Evolutionary conservation across 1,140 invertebrate genomes (phyloP), one percentile per base, ranked within the genome.

Genomic region (Cotesia chilonis): DNA sequence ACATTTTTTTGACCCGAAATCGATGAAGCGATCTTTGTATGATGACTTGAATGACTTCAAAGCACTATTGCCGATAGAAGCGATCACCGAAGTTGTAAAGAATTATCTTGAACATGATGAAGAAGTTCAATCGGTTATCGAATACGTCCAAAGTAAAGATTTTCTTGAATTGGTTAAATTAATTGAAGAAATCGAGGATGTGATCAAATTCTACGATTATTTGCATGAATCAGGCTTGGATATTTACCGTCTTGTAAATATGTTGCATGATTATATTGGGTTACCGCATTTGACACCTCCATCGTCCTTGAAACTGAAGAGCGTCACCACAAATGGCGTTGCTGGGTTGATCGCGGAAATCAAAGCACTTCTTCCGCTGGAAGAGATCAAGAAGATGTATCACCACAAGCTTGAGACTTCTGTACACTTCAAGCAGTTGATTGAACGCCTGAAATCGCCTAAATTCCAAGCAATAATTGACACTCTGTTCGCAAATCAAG

Each of bases 331-430:
- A 14, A 68, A 74, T 12, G 76, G 78, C 52, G 14, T 80, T 4
- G 66, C 74, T 6, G 77, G 78, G 4, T 52, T 81, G 0, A 60
- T 80, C 3, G 36, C 76, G 0, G 77, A 80, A 17, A 70, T 80
- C 12, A 76, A 75, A 41, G 68, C 71, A 2, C 7, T 75, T 9
- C 28, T 82, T n/a, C 81, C 81, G 0, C 6, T 74, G 0, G 70
- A 78, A 0, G 67, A 80, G 4, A 78, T 82, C 36, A 55, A 72
- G 51, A 69, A 69, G 14, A 64, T 79, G 6, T 81, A 78, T 41
- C 0, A 80, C 0, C 35, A 81, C 6, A 82, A 82, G 74, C 41
- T 80, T 2, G 38, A 70, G 51, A 74, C 73, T 12, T 78, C 77
- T 6, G 5, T 6, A 55, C 65, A 77, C 36, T 82, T 77, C 54